Evolutionary conservation across 1,140 invertebrate genomes (phyloP).

Genomic region (Portunus trituberculatus): DNA sequence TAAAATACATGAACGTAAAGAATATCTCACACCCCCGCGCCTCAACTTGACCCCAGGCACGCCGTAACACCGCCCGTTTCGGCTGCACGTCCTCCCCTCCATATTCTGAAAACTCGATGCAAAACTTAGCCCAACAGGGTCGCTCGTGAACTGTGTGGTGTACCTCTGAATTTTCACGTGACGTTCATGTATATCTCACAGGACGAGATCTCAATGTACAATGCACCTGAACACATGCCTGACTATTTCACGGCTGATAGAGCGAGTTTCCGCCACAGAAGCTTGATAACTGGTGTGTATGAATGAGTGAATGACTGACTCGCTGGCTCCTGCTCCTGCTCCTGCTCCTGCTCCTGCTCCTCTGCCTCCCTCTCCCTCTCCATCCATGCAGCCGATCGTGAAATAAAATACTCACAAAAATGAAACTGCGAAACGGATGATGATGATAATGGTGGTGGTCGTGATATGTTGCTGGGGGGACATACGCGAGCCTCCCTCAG

Average conservation of each 20-base stretch:
- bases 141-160: not conserved
- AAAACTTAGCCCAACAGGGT: not conserved
- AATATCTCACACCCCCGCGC: not conserved
- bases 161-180: not conserved
- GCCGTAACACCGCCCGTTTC: not conserved
- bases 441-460: not conserved
- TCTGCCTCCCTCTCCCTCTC: not conserved
- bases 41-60: not conserved
- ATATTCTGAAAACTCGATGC: not conserved
- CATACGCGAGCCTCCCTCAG: not conserved
- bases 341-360: no score
- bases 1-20: not conserved
- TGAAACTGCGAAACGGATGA: slow-evolving; percentile 16
- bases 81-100: no score
- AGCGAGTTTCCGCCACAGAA: no score
- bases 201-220: not conserved
- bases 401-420: slow-evolving; percentile 25
- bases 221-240: not conserved
- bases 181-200: not conserved
- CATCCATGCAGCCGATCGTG: not conserved
- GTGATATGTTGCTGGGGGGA: not conserved
- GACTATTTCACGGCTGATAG: not conserved
- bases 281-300: no score
- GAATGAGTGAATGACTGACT: no score
- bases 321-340: no score